Percentiles rank a stretch among this genome's conserved stretches.
Evolutionary conservation across 1,140 invertebrate genomes (phyloP).

Genomic region (Cydia fagiglandana): DNA sequence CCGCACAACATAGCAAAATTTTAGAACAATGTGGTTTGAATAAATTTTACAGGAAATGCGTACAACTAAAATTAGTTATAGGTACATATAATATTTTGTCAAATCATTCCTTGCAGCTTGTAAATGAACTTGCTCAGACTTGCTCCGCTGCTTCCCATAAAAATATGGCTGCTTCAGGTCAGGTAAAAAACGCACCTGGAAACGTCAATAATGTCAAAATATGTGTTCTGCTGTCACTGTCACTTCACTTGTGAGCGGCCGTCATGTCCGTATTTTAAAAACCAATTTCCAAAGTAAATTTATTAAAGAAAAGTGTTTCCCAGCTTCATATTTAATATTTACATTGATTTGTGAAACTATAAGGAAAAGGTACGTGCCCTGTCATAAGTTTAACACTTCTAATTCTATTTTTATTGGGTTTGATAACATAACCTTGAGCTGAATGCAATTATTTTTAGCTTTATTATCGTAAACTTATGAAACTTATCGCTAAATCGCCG

Average conservation of each 20-base stretch:
- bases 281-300: neutral
- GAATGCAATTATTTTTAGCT: neutral
- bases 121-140: no score
- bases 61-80: no score
- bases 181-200: neutral
- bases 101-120: no score
- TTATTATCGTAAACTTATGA: neutral
- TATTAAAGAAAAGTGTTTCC: slow-evolving; percentile 15
- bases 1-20: neutral
- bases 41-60: no score
- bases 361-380: slow-evolving; percentile 4
- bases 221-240: slow-evolving; percentile 6
- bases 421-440: slow-evolving; percentile 25
- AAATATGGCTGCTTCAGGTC: no score
- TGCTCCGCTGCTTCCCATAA: no score
- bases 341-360: neutral
- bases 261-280: neutral
- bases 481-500: neutral
- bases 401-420: neutral
- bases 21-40: no score
- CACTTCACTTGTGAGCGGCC: neutral
- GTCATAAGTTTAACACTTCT: neutral
- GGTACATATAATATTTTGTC: no score
- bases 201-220: neutral
- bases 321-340: neutral